Conservation (phyloP, 2,113 vertebrate species). For the Pseudois nayaur region DNA sequence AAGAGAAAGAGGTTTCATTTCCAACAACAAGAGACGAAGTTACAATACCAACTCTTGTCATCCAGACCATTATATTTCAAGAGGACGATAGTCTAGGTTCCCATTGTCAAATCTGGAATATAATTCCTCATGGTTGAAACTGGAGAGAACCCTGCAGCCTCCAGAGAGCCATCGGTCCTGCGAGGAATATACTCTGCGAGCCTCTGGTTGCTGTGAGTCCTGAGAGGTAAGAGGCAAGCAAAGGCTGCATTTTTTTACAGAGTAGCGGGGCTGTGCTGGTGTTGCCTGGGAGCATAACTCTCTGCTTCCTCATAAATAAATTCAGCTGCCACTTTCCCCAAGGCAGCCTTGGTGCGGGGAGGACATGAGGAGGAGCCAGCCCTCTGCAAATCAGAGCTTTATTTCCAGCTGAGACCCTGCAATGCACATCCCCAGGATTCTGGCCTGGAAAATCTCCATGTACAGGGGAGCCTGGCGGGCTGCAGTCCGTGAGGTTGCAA, state of each 20-base stretch:
- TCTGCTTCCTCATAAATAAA: background rate
- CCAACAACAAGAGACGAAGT: background rate
- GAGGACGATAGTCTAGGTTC: fast-evolving
- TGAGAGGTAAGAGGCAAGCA: background rate
- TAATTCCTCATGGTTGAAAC: background rate
- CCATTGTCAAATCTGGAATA: background rate
- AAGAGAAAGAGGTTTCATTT: background rate
- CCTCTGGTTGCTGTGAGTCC: background rate
- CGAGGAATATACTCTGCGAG: fast-evolving
- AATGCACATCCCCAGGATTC: fast-evolving
- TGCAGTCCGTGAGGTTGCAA: fast-evolving
- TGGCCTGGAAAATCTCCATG: background rate
- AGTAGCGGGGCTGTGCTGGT: fast-evolving
- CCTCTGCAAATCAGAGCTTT: background rate
- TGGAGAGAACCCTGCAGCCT: too few species aligned
- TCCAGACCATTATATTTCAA: background rate
- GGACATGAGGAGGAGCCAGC: fast-evolving
- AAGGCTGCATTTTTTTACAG: background rate
- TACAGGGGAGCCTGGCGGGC: background rate
- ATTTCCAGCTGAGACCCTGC: background rate
- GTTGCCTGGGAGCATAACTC: background rate
- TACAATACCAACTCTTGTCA: too few species aligned
- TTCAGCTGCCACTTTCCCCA: background rate
- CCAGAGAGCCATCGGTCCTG: background rate
- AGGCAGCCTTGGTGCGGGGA: background rate